Conservation (phyloP, 2,888 invertebrate species). For the Gryllus longicercus region DNA sequence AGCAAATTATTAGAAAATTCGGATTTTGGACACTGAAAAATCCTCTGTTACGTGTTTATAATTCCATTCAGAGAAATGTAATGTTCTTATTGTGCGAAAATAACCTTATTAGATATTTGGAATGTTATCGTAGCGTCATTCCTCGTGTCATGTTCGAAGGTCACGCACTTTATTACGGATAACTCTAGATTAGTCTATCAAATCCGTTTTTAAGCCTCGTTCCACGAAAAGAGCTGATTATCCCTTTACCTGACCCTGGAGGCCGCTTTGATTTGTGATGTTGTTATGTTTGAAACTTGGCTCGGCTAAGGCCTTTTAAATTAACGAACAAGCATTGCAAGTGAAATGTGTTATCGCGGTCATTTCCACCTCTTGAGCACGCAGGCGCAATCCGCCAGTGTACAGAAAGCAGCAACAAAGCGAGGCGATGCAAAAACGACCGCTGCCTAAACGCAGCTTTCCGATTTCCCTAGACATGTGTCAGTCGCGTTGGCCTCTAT, state of each 20-base stretch:
- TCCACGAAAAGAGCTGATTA: too few relatives aligned
- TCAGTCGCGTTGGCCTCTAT: slow-evolving; percentile 4
- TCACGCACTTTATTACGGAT: too few relatives aligned
- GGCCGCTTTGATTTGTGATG: neutral
- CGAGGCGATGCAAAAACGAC: neutral
- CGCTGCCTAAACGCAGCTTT: neutral
- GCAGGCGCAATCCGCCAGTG: neutral
- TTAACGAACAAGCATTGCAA: neutral
- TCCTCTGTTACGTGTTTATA: too few relatives aligned
- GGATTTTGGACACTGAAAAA: too few relatives aligned
- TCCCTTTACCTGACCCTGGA: neutral
- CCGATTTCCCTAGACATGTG: slow-evolving; percentile 17
- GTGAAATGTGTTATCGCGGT: slow-evolving; percentile 5
- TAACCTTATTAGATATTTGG: too few relatives aligned
- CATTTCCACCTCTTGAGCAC: slow-evolving; percentile 17
- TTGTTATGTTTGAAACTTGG: neutral
- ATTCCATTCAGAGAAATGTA: too few relatives aligned
- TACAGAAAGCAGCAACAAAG: neutral
- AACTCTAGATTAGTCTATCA: too few relatives aligned
- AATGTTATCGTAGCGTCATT: too few relatives aligned
- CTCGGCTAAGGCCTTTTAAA: neutral
- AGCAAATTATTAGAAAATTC: too few relatives aligned
- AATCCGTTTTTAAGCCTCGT: too few relatives aligned
- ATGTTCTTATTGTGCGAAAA: too few relatives aligned
- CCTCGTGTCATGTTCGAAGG: too few relatives aligned